These are phyloP conservation scores for Myotis davidii DNA, from an alignment of 2,113 vertebrate genomes.

Conservation along the genomic window DNA sequence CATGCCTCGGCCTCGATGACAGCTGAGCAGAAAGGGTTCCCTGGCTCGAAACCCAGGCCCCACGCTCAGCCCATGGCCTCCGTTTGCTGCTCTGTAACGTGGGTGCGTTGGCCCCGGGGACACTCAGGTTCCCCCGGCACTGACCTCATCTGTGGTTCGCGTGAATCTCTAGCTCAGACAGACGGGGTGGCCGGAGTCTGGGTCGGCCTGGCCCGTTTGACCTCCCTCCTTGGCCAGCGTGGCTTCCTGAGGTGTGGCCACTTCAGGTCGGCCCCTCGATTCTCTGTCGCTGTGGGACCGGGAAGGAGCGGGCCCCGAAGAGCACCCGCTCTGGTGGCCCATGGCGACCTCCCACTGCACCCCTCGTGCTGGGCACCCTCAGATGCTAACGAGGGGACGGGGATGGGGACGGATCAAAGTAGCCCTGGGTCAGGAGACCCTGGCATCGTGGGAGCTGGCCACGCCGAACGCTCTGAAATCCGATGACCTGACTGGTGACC, in stretches of 20 bases:
- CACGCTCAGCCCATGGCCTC: rapidly evolving
- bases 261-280: no score
- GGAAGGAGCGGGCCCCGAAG: not conserved
- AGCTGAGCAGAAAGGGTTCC: not conserved
- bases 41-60: rapidly evolving
- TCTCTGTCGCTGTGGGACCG: not conserved
- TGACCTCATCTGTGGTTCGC: not conserved
- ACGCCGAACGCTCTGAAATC: not conserved
- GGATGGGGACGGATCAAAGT: not conserved
- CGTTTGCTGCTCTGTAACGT: not conserved
- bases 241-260: rapidly evolving
- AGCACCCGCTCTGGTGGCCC: not conserved
- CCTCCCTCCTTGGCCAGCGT: not conserved
- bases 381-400: no score
- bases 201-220: rapidly evolving
- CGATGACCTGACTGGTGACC: not conserved
- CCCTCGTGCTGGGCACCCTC: not conserved
- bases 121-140: rapidly evolving
- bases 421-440: not conserved
- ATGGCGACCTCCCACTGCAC: not conserved
- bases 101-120: not conserved
- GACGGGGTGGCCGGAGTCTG: not conserved
- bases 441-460: not conserved
- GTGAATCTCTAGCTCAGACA: not conserved
- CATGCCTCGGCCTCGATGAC: not conserved